Evolutionary conservation across 2,888 invertebrate genomes (phyloP), one percentile per base, ranked within the genome.

Genomic region (Ophion ellenae): DNA sequence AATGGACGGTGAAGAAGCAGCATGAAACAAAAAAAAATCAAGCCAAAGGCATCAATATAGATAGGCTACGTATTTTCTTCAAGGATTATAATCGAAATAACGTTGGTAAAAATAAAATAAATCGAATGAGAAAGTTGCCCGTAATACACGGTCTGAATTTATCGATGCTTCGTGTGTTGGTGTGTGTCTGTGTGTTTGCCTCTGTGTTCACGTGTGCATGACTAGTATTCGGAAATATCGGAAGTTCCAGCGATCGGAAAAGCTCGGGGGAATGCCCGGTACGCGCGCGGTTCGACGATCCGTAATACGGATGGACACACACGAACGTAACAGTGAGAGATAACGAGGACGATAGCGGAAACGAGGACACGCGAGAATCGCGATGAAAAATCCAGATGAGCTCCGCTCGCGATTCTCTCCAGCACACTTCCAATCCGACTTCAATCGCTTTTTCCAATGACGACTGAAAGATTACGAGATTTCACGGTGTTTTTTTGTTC

Each of bases 291-390:
- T 78, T 85, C 67, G 83, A 74, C 70, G 77, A 80, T 73, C 74
- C 64, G 85, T 78, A 83, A 81, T 83, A 85, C 87, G 77, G 83
- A 83, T 81, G 81, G 73, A 83, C 84, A 81, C 84, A 79, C 81
- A 75, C 81, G 79, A 75, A 79, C 78, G 53, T 75, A 80, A 47
- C 86, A 53, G 82, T 75, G 75, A 67, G 84, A 81, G 87, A 81
- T 88, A 87, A 88, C 86, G 86, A 87, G 84, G 63, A 67, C 79
- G 84, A 84, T 85, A 77, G 83, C 83, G 84, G 84, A 88, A 88
- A 86, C 83, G 86, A 74, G 86, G 83, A 64, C 86, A 81, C 81
- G 77, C 69, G 73, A 80, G 80, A 86, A 83, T 86, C 83, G 67
- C 83, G 77, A 67, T 83, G 81, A 74, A 81, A 86, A 86, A 86